Evolutionary conservation across 1,140 invertebrate species (phyloP).

Genomic region (Conus betulinus): DNA sequence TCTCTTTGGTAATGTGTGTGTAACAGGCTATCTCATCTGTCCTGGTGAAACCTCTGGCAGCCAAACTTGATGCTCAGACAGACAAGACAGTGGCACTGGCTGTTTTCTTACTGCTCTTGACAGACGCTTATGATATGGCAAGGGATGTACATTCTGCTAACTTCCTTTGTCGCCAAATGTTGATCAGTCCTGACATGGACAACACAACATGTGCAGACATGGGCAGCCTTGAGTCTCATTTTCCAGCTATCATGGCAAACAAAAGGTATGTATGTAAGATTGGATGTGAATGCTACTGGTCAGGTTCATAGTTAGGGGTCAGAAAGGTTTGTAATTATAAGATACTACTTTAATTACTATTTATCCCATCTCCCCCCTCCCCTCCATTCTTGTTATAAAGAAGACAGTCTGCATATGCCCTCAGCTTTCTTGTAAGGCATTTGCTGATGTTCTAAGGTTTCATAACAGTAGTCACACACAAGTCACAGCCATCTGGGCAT

Average conservation of each 20-base stretch:
- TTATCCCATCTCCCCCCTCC: too few species aligned
- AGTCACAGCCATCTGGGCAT: too few species aligned
- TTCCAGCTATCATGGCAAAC: background rate
- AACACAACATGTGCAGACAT: slow-evolving; percentile 12
- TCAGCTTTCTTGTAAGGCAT: too few species aligned
- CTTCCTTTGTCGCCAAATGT: background rate
- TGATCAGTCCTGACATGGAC: background rate
- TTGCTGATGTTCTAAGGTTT: too few species aligned
- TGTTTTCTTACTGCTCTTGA: background rate
- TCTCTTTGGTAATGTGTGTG: background rate
- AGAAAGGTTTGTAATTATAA: too few species aligned
- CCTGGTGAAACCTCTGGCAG: background rate
- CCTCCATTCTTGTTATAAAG: too few species aligned
- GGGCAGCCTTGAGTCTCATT: background rate
- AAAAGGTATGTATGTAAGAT: background rate
- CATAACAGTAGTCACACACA: too few species aligned
- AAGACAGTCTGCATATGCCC: too few species aligned
- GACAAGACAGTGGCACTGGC: background rate
- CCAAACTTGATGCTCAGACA: too few species aligned
- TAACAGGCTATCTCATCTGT: background rate
- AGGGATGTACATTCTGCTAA: background rate
- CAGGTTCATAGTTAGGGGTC: too few species aligned
- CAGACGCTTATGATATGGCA: background rate
- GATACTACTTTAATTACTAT: too few species aligned
- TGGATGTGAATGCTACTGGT: too few species aligned